phyloP scores from a whole-genome alignment of 2,888 invertebrate genomes.

The Zeuzera pyrina region DNA sequence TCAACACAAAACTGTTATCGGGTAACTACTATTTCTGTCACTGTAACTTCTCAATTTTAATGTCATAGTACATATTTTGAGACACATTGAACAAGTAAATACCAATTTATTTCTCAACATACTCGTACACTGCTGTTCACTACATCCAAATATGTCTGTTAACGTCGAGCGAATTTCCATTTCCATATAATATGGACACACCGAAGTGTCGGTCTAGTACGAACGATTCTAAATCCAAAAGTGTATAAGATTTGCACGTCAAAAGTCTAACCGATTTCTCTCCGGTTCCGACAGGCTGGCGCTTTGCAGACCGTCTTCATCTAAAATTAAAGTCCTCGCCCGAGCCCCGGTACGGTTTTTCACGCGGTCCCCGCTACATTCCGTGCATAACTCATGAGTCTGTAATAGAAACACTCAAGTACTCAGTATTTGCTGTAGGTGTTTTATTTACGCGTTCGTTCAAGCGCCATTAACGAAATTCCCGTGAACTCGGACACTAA shows the following conservation, averaged over 20 bases:
- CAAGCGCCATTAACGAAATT: slow-evolving; percentile 37
- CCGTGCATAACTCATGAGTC: slow-evolving; percentile 61
- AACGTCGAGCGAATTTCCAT: too few species aligned
- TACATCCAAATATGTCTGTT: too few species aligned
- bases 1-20: too few species aligned
- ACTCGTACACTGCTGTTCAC: too few species aligned
- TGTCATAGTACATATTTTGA: too few species aligned
- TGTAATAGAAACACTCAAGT: slow-evolving; percentile 58
- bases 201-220: slow-evolving; percentile 37
- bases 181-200: background rate
- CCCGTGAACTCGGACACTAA: slow-evolving; percentile 12
- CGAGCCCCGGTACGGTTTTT: slow-evolving; percentile 50
- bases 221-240: slow-evolving; percentile 48
- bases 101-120: too few species aligned
- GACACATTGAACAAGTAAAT: too few species aligned
- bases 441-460: slow-evolving; percentile 49
- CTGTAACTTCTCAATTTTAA: too few species aligned
- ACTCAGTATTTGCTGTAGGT: slow-evolving; percentile 43
- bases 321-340: slow-evolving; percentile 54
- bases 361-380: slow-evolving; percentile 50
- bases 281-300: slow-evolving; percentile 27
- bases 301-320: slow-evolving; percentile 51
- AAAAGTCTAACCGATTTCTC: slow-evolving; percentile 50
- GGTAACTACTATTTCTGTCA: too few species aligned
- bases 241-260: slow-evolving; percentile 44